Conservation (phyloP, 2,797 vertebrate species). For the Acrossocheilus fasciatus region DNA sequence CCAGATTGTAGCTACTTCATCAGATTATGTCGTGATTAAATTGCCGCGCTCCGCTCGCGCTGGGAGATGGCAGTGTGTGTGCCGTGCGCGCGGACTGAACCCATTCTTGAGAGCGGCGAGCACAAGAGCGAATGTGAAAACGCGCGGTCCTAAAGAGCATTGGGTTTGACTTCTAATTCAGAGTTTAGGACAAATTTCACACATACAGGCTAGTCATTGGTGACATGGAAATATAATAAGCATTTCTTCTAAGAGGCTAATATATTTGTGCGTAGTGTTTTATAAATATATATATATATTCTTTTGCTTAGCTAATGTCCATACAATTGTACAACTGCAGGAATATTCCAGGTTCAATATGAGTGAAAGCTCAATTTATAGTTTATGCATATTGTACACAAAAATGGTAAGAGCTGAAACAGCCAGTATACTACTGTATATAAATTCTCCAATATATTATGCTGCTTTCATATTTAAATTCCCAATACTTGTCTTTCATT, state of each 20-base stretch:
- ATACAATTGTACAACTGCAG: no score
- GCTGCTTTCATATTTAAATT: no score
- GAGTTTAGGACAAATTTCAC: not conserved
- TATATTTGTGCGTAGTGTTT: not conserved
- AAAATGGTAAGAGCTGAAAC: not conserved
- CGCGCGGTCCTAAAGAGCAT: conserved; percentile 78
- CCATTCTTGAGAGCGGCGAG: conserved; percentile 67
- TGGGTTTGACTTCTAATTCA: conserved; percentile 37
- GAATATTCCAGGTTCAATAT: not conserved
- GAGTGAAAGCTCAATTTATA: not conserved
- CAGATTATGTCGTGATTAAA: conserved; percentile 50
- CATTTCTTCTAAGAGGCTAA: not conserved
- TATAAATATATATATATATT: no score
- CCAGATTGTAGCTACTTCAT: conserved; percentile 61
- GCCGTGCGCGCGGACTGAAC: conserved; percentile 58
- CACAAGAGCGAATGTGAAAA: conserved; percentile 69
- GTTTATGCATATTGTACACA: not conserved
- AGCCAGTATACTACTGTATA: not conserved
- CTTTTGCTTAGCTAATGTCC: not conserved
- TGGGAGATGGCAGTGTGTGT: conserved; percentile 73
- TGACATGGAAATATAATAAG: not conserved
- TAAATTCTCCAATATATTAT: no score
- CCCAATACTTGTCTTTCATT: no score
- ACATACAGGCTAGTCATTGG: not conserved
- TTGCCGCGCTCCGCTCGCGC: conserved; percentile 61